Conservation (phyloP, 2,797 vertebrate species). For the Hypotaenidia philippensis region DNA sequence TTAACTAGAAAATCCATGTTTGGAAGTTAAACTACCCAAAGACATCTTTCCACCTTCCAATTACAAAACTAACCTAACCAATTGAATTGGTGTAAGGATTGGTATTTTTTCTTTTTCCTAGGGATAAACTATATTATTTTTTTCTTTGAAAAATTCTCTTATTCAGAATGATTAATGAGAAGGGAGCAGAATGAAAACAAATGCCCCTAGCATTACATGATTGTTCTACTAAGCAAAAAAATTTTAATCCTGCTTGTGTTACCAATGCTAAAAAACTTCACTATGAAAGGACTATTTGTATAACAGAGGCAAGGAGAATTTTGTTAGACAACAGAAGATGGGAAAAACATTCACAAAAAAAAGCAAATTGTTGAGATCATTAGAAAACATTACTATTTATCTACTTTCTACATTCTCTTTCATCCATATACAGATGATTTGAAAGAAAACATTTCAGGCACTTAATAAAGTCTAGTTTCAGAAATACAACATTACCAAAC, state of each 20-base stretch:
- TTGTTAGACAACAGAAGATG: neutral
- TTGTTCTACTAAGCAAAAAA: neutral
- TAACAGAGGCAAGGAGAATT: neutral
- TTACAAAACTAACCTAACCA: neutral
- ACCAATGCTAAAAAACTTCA: neutral
- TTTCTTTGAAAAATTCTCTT: neutral
- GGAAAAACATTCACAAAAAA: neutral
- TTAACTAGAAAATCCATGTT: conserved; percentile 1
- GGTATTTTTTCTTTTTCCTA: neutral
- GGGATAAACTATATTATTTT: neutral
- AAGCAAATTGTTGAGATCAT: neutral
- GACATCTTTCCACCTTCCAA: neutral
- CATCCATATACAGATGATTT: conserved; percentile 24
- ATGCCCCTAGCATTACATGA: neutral
- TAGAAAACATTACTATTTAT: neutral
- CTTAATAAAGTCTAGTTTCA: conserved; percentile 68
- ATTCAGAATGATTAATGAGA: neutral
- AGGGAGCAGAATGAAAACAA: conserved; percentile 23
- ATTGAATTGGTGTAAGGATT: neutral
- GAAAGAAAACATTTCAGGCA: conserved; percentile 51
- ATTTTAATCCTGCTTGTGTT: neutral
- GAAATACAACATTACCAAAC: conserved; percentile 69
- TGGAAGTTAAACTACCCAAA: neutral
- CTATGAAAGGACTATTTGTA: neutral
- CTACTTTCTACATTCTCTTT: neutral